Conservation (phyloP, 2,888 invertebrate species). For the Blera fallax region DNA sequence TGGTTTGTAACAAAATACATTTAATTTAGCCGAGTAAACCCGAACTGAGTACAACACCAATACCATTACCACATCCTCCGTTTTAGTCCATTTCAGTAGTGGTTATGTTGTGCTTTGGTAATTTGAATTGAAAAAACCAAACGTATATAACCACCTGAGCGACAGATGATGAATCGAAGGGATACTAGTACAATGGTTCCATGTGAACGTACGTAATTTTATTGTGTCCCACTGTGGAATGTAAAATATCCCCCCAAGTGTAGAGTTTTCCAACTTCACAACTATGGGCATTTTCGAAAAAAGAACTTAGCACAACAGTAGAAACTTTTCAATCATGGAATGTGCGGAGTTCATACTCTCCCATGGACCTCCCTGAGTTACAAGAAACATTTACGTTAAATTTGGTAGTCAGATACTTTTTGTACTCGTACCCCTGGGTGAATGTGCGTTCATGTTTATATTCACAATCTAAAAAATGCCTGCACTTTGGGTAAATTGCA, state of each 20-base stretch:
- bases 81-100: neutral
- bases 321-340: neutral
- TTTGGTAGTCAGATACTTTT: neutral
- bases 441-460: neutral
- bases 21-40: neutral
- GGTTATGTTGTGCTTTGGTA: neutral
- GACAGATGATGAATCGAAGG: neutral
- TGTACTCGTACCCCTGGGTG: neutral
- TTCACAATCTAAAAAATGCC: constrained; percentile 1
- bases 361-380: neutral
- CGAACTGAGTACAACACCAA: neutral
- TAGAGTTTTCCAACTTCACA: neutral
- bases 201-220: neutral
- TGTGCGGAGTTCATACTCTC: neutral
- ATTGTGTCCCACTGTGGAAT: neutral
- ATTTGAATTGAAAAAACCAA: neutral
- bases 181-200: neutral
- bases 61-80: neutral
- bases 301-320: neutral
- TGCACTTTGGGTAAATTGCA: constrained; percentile 3
- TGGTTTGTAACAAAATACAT: constrained; percentile 7
- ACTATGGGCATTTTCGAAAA: too few relatives aligned
- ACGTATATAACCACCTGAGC: neutral
- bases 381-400: neutral
- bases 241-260: neutral